Evolutionary conservation across 64 coral and sea anemone species (phyloP).

Genomic region (Montipora cactus): DNA sequence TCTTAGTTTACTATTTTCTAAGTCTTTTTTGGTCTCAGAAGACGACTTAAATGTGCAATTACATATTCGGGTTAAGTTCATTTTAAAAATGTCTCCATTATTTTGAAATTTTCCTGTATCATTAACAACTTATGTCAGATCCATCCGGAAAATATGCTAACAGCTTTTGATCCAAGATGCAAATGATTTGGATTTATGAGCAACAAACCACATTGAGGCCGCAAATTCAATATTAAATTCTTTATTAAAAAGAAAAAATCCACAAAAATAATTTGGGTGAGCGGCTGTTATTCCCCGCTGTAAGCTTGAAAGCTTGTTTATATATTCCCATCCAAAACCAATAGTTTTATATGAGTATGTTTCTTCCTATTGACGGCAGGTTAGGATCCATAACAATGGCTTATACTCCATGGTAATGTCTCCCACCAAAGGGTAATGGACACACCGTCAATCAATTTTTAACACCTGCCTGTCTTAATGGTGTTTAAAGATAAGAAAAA

Average conservation of each 20-base stretch:
- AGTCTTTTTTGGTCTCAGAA: background rate
- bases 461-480: constrained; percentile 39
- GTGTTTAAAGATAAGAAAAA: constrained; percentile 44
- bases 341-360: constrained; percentile 7
- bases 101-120: constrained; percentile 18
- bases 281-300: constrained; percentile 2
- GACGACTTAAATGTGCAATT: background rate
- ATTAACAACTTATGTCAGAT: background rate
- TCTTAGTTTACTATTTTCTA: background rate
- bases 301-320: constrained; percentile 7
- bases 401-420: constrained; percentile 6
- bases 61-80: background rate
- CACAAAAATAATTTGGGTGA: constrained; percentile 5
- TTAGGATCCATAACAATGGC: background rate
- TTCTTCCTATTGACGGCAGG: constrained; percentile 15
- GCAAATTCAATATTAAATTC: constrained; percentile 2
- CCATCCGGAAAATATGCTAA: background rate
- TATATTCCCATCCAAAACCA: background rate
- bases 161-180: background rate
- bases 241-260: background rate
- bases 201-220: background rate
- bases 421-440: constrained; percentile 24
- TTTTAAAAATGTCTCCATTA: background rate
- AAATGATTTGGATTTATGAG: background rate
- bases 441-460: constrained; percentile 18